Evolutionary conservation across 2,797 vertebrate species (phyloP).

Genomic region (Syngnathus rostellatus): DNA sequence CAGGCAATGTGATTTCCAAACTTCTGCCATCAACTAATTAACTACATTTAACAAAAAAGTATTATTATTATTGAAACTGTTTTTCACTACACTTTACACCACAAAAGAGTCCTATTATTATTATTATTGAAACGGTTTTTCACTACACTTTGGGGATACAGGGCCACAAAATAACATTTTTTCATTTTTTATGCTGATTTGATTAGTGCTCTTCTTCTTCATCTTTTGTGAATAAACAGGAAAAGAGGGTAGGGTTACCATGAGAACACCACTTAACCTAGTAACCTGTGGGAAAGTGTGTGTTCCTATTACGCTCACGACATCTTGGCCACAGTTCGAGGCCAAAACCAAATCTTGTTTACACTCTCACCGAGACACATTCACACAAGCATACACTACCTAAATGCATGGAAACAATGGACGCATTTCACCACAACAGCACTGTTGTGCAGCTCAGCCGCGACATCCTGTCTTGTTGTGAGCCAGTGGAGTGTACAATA

Average conservation of each 20-base stretch:
- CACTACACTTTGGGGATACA: neutral
- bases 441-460: constrained; percentile 53
- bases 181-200: constrained; percentile 5
- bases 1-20: constrained; percentile 48
- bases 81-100: neutral
- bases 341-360: constrained; percentile 56
- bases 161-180: neutral
- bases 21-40: constrained; percentile 32
- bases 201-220: constrained; percentile 41
- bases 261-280: constrained; percentile 62
- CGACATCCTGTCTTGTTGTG: constrained; percentile 61
- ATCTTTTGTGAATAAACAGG: constrained; percentile 34
- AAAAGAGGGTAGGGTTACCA: constrained; percentile 63
- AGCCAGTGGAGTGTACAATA: constrained; percentile 49
- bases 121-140: neutral
- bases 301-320: constrained; percentile 36
- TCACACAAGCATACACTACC: constrained; percentile 30
- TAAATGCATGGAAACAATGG: constrained; percentile 57
- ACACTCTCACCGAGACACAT: constrained; percentile 31
- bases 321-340: constrained; percentile 53
- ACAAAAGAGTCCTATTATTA: neutral
- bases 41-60: neutral
- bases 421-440: constrained; percentile 55
- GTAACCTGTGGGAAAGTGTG: constrained; percentile 50
- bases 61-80: neutral